A percentile compares a stretch with the other conserved stretches of the same genome.
Conservation (phyloP, 2,797 vertebrate species). For the Pogonophryne albipinna region DNA sequence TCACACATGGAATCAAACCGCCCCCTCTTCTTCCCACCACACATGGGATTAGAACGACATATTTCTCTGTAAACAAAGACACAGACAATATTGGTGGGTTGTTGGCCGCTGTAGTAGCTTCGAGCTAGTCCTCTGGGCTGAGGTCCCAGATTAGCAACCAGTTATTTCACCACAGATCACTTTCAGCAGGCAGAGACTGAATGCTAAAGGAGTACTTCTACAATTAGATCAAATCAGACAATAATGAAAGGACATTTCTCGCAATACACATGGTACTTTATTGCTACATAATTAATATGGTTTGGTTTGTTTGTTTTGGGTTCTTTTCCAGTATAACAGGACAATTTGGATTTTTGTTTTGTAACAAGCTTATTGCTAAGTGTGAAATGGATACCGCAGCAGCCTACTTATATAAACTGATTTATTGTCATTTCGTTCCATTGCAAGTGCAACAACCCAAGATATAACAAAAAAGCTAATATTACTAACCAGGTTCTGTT, state of each 20-base stretch:
- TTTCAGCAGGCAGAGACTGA: constrained; percentile 31
- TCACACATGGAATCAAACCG: constrained; percentile 64
- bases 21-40: constrained; percentile 73
- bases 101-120: constrained; percentile 64
- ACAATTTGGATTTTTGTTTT: constrained; percentile 17
- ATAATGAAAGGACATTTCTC: constrained; percentile 10
- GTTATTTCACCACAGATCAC: constrained; percentile 35
- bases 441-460: no score
- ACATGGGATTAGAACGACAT: constrained; percentile 74
- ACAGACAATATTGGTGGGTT: constrained; percentile 72
- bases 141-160: constrained; percentile 71
- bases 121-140: constrained; percentile 69
- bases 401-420: background rate
- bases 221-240: constrained; percentile 26
- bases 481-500: no score
- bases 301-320: constrained; percentile 5
- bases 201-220: constrained; percentile 21
- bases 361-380: constrained; percentile 4
- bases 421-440: background rate
- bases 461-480: no score
- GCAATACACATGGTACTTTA: background rate
- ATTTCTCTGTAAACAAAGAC: constrained; percentile 75
- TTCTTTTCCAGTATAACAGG: background rate
- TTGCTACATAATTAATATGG: constrained; percentile 27
- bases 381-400: background rate